Percentiles rank a stretch among this genome's conserved stretches.
phyloP scores from a whole-genome alignment of 1,140 invertebrate genomes.

The Macrobrachium nipponense region DNA sequence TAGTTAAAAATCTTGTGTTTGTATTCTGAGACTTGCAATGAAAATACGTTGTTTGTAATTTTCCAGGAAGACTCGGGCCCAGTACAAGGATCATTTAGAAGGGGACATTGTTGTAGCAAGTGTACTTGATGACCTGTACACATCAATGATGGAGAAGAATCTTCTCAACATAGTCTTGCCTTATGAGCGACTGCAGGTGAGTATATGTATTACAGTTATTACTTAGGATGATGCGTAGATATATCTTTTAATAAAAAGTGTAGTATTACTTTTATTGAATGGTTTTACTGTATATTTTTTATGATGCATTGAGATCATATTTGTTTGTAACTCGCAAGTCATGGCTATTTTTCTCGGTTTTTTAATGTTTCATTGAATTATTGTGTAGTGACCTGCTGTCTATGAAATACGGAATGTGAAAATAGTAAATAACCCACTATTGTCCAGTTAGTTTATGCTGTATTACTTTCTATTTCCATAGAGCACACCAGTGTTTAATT shows the following conservation, averaged over 20 bases:
- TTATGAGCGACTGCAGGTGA: slow-evolving; percentile 41
- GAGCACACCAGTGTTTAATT: too few relatives aligned
- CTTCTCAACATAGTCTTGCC: slow-evolving; percentile 38
- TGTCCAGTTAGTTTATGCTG: too few relatives aligned
- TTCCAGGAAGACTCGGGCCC: slow-evolving; percentile 25
- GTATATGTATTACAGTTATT: background rate
- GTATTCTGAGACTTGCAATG: background rate
- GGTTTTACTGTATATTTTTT: background rate
- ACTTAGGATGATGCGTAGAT: background rate
- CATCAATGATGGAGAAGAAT: slow-evolving; percentile 47
- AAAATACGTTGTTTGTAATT: background rate
- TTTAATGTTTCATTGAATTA: too few relatives aligned
- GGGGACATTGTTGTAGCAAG: slow-evolving; percentile 40
- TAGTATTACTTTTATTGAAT: background rate
- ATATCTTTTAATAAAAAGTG: background rate
- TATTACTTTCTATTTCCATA: too few relatives aligned
- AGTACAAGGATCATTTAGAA: slow-evolving; percentile 25
- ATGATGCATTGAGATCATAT: too few relatives aligned
- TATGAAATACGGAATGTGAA: too few relatives aligned
- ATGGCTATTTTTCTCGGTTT: too few relatives aligned
- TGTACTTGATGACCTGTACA: slow-evolving; percentile 40
- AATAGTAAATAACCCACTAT: too few relatives aligned
- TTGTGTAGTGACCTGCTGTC: too few relatives aligned
- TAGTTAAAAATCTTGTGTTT: background rate
- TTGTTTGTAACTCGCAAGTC: too few relatives aligned